phyloP scores from a whole-genome alignment of 2,888 invertebrate species.

The Gisinianus flammeolus region DNA sequence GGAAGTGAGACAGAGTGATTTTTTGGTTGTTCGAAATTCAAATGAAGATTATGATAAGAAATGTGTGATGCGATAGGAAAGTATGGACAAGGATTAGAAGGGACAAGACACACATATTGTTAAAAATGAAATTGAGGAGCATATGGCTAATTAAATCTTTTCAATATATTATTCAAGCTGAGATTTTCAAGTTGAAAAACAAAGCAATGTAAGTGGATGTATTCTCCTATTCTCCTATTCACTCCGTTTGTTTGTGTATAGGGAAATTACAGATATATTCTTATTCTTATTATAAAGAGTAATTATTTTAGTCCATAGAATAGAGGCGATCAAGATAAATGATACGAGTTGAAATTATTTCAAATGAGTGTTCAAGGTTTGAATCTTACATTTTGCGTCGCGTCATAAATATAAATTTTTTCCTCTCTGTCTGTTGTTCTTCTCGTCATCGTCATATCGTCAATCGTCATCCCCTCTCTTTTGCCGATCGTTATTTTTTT shows the following conservation, averaged over 20 bases:
- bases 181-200: not conserved
- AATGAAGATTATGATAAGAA: not conserved
- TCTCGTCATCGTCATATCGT: no score
- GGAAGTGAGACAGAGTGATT: not conserved
- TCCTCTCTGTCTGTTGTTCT: no score
- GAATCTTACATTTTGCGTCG: no score
- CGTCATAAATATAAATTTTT: no score
- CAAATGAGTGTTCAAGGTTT: no score
- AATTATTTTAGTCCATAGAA: no score
- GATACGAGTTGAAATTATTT: no score
- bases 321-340: not conserved
- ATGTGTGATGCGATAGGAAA: not conserved
- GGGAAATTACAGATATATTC: not conserved
- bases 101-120: not conserved
- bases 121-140: not conserved
- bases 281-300: not conserved
- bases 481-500: no score
- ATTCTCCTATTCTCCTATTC: not conserved
- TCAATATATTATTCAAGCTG: not conserved
- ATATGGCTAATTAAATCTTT: slow-evolving; percentile 3
- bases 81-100: not conserved
- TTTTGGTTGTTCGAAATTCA: not conserved
- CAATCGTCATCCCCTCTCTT: not conserved
- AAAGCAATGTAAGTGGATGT: not conserved
- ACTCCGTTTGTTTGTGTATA: not conserved